These are phyloP conservation scores for Melanerpes formicivorus DNA, from an alignment of 2,113 vertebrate genomes.

Conservation along the genomic window DNA sequence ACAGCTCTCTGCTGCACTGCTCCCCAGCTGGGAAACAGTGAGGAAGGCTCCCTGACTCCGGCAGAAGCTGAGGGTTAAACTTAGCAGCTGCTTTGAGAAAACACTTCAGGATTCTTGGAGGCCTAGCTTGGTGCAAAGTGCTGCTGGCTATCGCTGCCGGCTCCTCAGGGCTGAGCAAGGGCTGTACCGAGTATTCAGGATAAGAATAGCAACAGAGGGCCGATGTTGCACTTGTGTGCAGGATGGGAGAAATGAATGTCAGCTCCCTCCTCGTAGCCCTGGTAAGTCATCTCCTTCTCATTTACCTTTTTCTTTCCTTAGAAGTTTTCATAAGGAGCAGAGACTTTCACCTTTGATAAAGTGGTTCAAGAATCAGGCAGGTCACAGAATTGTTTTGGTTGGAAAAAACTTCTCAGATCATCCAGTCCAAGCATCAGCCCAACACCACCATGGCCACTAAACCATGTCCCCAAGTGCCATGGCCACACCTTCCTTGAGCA, in stretches of 20 bases:
- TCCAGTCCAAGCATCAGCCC: too few relatives aligned
- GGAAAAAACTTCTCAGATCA: too few relatives aligned
- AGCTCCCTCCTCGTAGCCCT: background rate
- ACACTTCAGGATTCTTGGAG: background rate
- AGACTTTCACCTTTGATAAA: background rate
- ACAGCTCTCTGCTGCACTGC: background rate
- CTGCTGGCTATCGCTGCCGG: background rate
- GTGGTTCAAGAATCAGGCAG: background rate
- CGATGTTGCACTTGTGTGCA: background rate
- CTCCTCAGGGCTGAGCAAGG: constrained; percentile 4
- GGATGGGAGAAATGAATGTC: background rate
- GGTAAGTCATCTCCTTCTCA: background rate
- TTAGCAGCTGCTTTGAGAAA: constrained; percentile 15
- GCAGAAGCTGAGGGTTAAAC: constrained; percentile 1
- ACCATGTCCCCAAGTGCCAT: too few relatives aligned
- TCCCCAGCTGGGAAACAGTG: background rate
- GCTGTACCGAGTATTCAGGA: background rate
- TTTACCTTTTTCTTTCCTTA: background rate
- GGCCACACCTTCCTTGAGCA: too few relatives aligned
- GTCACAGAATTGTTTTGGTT: too few relatives aligned
- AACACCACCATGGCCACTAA: too few relatives aligned
- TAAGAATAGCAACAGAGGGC: constrained; percentile 16
- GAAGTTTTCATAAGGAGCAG: background rate
- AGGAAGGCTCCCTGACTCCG: background rate
- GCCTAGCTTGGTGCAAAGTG: background rate